phyloP scores from a whole-genome alignment of 2,888 invertebrate genomes.

The Drosophila paranaensis region DNA sequence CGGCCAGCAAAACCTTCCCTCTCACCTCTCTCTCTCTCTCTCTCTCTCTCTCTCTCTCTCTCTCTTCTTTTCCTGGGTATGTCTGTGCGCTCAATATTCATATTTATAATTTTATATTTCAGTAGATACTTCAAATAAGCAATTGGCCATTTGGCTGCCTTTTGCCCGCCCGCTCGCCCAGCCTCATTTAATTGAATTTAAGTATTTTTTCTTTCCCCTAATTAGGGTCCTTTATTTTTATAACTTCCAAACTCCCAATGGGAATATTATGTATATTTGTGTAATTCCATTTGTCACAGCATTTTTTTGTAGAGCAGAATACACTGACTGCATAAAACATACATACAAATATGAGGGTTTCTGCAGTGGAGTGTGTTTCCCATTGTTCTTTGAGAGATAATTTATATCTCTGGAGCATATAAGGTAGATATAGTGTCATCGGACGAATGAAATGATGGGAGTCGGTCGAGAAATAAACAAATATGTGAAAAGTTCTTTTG shows the following conservation, averaged over 20 bases:
- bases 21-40: not conserved
- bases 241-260: not conserved
- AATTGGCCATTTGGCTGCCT: constrained; percentile 3
- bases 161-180: not conserved
- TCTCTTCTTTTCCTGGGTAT: not conserved
- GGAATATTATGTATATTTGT: not conserved
- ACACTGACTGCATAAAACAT: not conserved
- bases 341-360: not conserved
- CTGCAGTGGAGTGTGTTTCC: not conserved
- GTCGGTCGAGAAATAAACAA: no score
- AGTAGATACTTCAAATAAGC: constrained; percentile 1
- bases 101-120: constrained; percentile 8
- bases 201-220: constrained; percentile 7
- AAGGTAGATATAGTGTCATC: no score
- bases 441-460: no score
- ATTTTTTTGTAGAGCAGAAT: not conserved
- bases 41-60: not conserved
- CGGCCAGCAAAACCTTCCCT: constrained; percentile 18
- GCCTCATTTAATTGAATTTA: constrained; percentile 23
- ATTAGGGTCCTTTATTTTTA: constrained; percentile 3
- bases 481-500: no score
- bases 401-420: no score
- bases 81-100: not conserved
- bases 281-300: constrained; percentile 1
- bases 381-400: no score